Evolutionary conservation across 2,797 vertebrate genomes (phyloP).

Genomic region (Leucoraja ocellata): DNA sequence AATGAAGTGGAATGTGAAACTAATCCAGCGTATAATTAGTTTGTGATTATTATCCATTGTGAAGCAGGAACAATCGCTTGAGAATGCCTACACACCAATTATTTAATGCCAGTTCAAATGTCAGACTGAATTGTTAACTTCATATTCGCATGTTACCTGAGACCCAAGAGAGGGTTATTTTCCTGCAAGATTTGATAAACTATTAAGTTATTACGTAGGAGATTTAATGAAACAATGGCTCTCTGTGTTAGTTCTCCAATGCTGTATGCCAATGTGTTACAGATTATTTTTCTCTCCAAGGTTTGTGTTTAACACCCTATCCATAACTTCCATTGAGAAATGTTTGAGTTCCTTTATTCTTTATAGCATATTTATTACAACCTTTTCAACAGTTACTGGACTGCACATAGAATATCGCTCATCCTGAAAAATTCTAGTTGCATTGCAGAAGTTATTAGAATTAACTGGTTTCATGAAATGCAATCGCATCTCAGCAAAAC

Average conservation of each 20-base stretch:
- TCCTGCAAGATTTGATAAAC: not conserved
- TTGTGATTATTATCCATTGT: not conserved
- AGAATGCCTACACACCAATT: not conserved
- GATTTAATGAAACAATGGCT: not conserved
- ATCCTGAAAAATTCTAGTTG: not conserved
- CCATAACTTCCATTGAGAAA: too few relatives aligned
- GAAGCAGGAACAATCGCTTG: not conserved
- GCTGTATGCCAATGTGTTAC: not conserved
- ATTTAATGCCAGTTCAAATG: slow-evolving; percentile 8
- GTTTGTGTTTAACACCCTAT: too few relatives aligned
- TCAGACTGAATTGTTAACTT: not conserved
- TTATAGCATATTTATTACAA: not conserved
- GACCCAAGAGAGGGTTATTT: not conserved
- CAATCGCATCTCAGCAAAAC: not conserved
- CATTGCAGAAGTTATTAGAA: not conserved
- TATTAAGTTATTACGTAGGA: not conserved
- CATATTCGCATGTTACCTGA: not conserved
- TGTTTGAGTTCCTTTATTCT: too few relatives aligned
- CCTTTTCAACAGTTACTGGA: not conserved
- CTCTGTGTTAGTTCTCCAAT: not conserved
- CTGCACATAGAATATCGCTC: not conserved
- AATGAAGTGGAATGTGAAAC: not conserved
- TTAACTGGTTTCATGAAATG: not conserved
- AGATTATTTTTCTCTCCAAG: not conserved
- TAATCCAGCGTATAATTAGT: not conserved